Base-by-base conservation (phyloP, 2,797 vertebrate species). In the Coregonus sp. region DNA sequence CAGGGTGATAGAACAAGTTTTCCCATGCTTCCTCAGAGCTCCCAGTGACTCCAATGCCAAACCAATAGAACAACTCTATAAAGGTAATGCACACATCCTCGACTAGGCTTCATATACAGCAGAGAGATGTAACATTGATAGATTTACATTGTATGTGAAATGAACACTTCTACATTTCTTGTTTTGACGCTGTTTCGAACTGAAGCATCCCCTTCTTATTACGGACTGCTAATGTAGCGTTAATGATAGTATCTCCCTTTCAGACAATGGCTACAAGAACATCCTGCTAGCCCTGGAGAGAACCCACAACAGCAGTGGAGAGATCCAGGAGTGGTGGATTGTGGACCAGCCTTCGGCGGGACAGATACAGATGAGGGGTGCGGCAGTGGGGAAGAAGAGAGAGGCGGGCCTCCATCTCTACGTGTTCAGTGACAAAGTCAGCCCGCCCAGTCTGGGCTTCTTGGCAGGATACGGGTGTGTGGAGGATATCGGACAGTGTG, bases 391-490 rank as follows among this genome's bases (percentile, higher is more conserved):
- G 2, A 68, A 82, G 78, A 82, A 88, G 87, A 80, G 88, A 79
- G 0, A 89, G 78, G 91, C 91, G 1, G 95, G 96, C 69, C 93
- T 98, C 83, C 95, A 97, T 80, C 89, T 98, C 77, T 93, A 95
- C 76, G 95, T 98, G 77, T 98, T 98, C 89, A 99, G 96, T 82
- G 97, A 98, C 86, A 98, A 98, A 97, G 96, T 99, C 90, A 98
- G 97, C 81, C 97, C 97, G 52, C 97, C 97, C 0, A 99, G 97
- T 84, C 93, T 99, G 77, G 96, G 97, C 81, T 99, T 99, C 86
- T 92, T 99, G 78, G 97, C 97, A 70, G 97, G 97, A 85, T 99
- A 98, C 9, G 97, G 97, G 97, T 99, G 95, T 93, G 40, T 47
- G 40, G 66, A 35, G 65, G 7, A 5, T 9, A n/a, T 25, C 59